Evolutionary conservation across 2,113 vertebrate genomes (phyloP).

Genomic region (Murina feae): DNA sequence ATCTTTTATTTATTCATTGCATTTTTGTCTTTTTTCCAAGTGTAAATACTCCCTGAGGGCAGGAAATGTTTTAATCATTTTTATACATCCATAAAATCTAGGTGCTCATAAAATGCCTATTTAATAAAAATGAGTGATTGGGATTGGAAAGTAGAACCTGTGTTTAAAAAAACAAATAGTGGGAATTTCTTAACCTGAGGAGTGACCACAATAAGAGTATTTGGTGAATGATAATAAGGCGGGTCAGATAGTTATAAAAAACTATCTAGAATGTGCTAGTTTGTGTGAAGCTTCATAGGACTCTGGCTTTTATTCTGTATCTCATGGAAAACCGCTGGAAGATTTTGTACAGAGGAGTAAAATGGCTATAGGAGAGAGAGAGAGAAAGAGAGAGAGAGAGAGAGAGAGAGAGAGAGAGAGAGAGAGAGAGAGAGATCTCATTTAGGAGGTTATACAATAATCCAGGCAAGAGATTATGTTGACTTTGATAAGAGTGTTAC

Average conservation of each 20-base stretch:
- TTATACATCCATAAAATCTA: not conserved
- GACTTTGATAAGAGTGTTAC: not conserved
- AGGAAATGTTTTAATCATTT: conserved; percentile 20
- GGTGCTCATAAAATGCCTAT: not conserved
- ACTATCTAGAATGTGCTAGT: not conserved
- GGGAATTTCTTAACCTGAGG: not conserved
- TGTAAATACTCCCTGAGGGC: not conserved
- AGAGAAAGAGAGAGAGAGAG: not conserved
- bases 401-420: not conserved
- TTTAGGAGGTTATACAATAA: not conserved
- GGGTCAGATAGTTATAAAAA: not conserved
- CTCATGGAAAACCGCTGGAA: not conserved
- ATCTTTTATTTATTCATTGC: not conserved
- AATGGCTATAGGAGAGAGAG: no score
- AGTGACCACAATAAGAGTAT: not conserved
- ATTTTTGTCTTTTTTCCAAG: conserved; percentile 5
- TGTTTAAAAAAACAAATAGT: not conserved
- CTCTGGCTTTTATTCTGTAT: not conserved
- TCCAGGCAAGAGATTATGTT: not conserved
- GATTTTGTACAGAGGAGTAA: not conserved
- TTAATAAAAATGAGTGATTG: not conserved
- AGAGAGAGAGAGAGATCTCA: no score
- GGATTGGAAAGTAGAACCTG: not conserved
- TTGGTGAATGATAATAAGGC: not conserved
- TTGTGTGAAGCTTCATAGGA: not conserved